phyloP scores from a whole-genome alignment of 2,888 invertebrate species.

The Hofmannophila pseudospretella region DNA sequence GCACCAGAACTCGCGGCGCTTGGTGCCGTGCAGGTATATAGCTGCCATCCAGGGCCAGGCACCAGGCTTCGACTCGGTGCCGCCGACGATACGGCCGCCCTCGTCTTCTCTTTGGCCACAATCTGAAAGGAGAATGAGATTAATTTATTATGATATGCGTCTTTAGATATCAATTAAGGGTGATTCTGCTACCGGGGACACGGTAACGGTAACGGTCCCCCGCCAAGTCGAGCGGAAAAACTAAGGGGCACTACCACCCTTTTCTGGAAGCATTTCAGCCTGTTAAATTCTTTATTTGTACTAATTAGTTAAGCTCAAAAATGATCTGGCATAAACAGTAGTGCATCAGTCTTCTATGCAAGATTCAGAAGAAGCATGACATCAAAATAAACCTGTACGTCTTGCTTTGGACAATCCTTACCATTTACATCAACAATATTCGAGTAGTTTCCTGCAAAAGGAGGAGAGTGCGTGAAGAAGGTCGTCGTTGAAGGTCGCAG shows the following conservation, averaged over 20 bases:
- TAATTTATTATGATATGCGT: not conserved
- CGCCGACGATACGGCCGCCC: conserved; percentile 94
- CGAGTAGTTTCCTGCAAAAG: conserved; percentile 60
- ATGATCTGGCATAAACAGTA: no score
- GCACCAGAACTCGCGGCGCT: conserved; percentile 94
- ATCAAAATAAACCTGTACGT: no score
- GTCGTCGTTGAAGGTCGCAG: conserved; percentile 62
- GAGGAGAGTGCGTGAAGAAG: conserved; percentile 62
- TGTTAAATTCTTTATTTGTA: no score
- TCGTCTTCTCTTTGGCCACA: conserved; percentile 91
- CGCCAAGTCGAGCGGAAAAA: no score
- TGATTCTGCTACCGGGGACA: no score
- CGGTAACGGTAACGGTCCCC: no score
- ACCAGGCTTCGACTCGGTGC: conserved; percentile 88
- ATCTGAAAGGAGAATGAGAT: conserved; percentile 75
- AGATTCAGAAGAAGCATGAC: no score
- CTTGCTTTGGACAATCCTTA: no score
- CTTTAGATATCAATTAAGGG: not conserved
- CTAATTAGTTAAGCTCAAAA: no score
- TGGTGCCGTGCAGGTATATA: conserved; percentile 91
- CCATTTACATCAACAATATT: conserved; percentile 75
- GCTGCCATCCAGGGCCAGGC: conserved; percentile 99
- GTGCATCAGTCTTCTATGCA: no score
- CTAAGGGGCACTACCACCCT: no score
- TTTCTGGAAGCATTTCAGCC: no score